Evolutionary conservation across 2,113 vertebrate genomes (phyloP), one percentile per base, ranked within the genome.

Genomic region (Myocastor coypus): DNA sequence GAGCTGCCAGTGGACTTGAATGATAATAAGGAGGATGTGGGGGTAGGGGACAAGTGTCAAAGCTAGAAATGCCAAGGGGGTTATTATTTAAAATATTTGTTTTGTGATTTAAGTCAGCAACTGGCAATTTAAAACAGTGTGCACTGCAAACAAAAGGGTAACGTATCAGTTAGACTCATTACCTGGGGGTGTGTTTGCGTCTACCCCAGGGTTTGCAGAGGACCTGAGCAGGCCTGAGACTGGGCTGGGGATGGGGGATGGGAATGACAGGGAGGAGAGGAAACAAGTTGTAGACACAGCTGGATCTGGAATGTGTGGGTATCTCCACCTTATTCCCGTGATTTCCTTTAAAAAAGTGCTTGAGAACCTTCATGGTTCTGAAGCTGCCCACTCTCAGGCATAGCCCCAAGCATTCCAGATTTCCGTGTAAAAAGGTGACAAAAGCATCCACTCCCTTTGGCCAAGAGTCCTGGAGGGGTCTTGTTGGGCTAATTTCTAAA

Each of bases 51-150:
- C 78, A 95, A 95, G 12, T 81, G 69, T 63, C 89, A 96, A 93
- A 40, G 83, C 87, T 96, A 95, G 89, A 97, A 92, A 96, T 78
- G 59, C 78, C 92, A 84, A 12, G 8, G 12, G 30, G 64, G 3
- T n/a, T 95, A 97, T 6, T 17, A 40, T 96, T 96, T 97, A 94
- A 90, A 19, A 4, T 96, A 95, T 95, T 98, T 98, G 94, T 89
- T 96, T 88, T 94, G 77, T 32, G 30, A 95, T 46, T 95, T 96
- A 80, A 46, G 59, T 0, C 0, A 88, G 87, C 17, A n/a, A 96
- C 34, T 19, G 92, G 92, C 50, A 87, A 88, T 93, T 82, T 97
- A 83, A 98, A 98, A 96, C 17, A 83, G 88, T 87, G 71, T 3
- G 0, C 52, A 69, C 59, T 77, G 95, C 77, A 96, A 97, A 96